These are phyloP conservation scores for Eupithecia centaureata DNA, from an alignment of 2,888 invertebrate genomes.

Conservation along the genomic window DNA sequence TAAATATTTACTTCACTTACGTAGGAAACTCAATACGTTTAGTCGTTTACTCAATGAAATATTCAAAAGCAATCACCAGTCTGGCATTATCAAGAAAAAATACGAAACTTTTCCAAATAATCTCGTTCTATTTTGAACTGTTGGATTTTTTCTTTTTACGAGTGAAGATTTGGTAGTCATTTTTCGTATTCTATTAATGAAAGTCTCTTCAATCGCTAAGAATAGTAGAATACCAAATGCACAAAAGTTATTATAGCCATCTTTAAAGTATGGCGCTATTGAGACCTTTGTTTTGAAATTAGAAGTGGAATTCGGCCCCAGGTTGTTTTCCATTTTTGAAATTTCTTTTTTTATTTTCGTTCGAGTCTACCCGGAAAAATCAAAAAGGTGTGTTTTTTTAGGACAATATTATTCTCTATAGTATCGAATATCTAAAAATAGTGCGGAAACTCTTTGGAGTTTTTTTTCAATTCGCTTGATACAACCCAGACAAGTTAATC, in stretches of 20 bases:
- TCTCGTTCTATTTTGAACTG: constrained; percentile 60
- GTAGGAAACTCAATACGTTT: constrained; percentile 59
- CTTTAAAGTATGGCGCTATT: too few relatives aligned
- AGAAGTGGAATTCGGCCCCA: too few relatives aligned
- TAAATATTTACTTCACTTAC: constrained; percentile 56
- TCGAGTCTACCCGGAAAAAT: not conserved
- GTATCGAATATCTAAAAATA: not conserved
- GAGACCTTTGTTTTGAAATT: too few relatives aligned
- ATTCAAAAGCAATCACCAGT: constrained; percentile 65
- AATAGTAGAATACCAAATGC: too few relatives aligned
- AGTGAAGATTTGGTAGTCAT: constrained; percentile 24
- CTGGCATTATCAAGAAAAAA: constrained; percentile 52
- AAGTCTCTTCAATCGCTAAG: too few relatives aligned
- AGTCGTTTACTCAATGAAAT: constrained; percentile 55
- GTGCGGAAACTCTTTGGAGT: constrained; percentile 6
- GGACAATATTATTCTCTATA: not conserved
- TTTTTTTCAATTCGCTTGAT: constrained; percentile 30
- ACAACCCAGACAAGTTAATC: constrained; percentile 34
- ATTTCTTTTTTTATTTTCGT: not conserved
- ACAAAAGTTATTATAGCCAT: too few relatives aligned
- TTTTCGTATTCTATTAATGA: too few relatives aligned
- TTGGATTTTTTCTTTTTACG: constrained; percentile 35
- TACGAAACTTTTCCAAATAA: constrained; percentile 57
- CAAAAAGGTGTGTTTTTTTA: not conserved
- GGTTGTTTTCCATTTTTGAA: constrained; percentile 18